Conservation (phyloP, 2,888 invertebrate species). For the Netelia melanura region DNA sequence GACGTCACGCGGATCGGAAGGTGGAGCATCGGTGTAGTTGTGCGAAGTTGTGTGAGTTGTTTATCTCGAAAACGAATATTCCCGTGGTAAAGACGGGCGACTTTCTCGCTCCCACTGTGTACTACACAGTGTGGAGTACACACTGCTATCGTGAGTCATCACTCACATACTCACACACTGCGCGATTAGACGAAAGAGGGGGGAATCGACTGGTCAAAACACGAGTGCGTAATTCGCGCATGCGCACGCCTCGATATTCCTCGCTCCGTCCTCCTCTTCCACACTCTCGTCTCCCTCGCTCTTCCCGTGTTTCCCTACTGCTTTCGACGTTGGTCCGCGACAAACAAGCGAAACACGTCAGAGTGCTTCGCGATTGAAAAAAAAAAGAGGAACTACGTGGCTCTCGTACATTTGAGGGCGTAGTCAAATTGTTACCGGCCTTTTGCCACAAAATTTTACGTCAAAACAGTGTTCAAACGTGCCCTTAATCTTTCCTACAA, state of each 20-base stretch:
- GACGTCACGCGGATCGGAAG: background rate
- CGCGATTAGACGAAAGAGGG: constrained; percentile 28
- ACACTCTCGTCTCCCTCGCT: background rate
- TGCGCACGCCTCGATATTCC: background rate
- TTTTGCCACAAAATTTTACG: constrained; percentile 13
- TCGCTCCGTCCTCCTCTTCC: constrained; percentile 18
- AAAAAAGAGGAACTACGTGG: background rate
- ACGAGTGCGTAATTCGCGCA: constrained; percentile 23
- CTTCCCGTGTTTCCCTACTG: constrained; percentile 41
- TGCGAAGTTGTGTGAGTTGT: constrained; percentile 46
- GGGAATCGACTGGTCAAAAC: constrained; percentile 36
- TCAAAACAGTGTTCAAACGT: background rate
- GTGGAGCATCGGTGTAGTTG: background rate
- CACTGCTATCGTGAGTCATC: background rate
- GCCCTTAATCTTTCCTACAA: background rate
- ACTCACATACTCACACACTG: background rate
- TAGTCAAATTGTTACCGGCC: constrained; percentile 21
- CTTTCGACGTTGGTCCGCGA: constrained; percentile 20
- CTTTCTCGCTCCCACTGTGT: background rate
- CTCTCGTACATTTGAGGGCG: constrained; percentile 24
- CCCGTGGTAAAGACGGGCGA: background rate
- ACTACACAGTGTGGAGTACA: background rate
- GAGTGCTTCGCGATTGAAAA: constrained; percentile 36
- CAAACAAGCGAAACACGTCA: constrained; percentile 44
- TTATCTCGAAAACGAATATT: constrained; percentile 30